Conservation (phyloP, 92 coral and sea anemone species). For the Diadumene lineata region DNA sequence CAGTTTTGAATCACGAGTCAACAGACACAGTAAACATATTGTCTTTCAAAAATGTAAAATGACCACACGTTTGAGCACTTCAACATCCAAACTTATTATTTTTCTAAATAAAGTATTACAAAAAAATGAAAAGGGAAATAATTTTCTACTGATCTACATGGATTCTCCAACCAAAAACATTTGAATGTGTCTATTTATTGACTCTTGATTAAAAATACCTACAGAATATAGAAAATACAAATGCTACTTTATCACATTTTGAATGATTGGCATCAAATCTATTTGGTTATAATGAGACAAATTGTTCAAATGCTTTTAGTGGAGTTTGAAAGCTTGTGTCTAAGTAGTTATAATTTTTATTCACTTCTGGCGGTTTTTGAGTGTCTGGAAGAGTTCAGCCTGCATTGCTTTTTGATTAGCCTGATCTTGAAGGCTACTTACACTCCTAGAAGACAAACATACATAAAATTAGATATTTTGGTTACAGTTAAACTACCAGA, state of each 20-base stretch:
- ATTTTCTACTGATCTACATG: not conserved
- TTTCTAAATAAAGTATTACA: conserved; percentile 2
- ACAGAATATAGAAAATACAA: not conserved
- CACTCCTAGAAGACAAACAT: conserved; percentile 64
- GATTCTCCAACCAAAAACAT: conserved; percentile 1
- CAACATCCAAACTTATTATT: not conserved
- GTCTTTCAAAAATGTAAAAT: not conserved
- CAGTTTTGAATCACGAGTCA: not conserved
- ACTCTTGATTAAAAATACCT: conserved; percentile 4
- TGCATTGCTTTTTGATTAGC: conserved; percentile 84
- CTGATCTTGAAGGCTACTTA: conserved; percentile 74
- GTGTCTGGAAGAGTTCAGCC: conserved; percentile 84
- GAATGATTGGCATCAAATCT: not conserved
- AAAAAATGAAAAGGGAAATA: not conserved
- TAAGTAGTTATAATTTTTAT: not conserved
- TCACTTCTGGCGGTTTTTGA: conserved; percentile 81
- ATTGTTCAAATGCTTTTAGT: not conserved
- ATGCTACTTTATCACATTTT: not conserved
- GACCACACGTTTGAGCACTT: not conserved
- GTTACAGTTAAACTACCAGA: no score
- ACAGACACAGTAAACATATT: not conserved
- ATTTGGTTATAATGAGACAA: not conserved
- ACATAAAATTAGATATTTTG: not conserved
- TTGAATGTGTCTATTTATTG: conserved; percentile 4
- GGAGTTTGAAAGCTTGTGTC: not conserved